Conservation (phyloP, 30 jellyfish, hydroid and myxozoan genomes). For the Aurelia sp. region DNA sequence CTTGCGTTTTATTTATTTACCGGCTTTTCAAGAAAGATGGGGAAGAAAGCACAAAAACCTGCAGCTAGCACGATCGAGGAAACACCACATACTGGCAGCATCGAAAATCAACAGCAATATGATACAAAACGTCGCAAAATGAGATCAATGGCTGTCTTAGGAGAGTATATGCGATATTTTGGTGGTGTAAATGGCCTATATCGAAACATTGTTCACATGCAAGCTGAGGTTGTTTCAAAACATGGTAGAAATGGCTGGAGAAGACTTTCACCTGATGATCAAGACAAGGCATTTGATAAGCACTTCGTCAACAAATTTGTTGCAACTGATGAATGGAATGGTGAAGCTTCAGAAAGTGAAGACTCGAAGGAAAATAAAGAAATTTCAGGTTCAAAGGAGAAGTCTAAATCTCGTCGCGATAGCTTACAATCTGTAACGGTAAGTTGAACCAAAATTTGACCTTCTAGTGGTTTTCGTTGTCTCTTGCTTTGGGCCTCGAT, state of each 20-base stretch:
- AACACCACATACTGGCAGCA: not conserved
- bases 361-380: not conserved
- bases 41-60: slow-evolving; percentile 43
- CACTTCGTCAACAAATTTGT: slow-evolving; percentile 24
- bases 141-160: slow-evolving; percentile 57
- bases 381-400: not conserved
- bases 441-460: not conserved
- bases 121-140: slow-evolving; percentile 17
- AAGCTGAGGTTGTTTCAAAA: slow-evolving; percentile 51
- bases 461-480: too few species aligned
- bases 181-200: slow-evolving; percentile 59
- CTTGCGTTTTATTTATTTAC: not conserved
- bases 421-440: slow-evolving; percentile 23
- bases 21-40: slow-evolving; percentile 15
- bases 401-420: slow-evolving; percentile 11
- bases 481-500: too few species aligned
- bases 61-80: slow-evolving; percentile 17
- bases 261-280: slow-evolving; percentile 44
- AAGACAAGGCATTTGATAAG: slow-evolving; percentile 39
- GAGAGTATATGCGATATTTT: slow-evolving; percentile 64
- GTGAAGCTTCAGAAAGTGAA: not conserved
- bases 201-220: slow-evolving; percentile 48
- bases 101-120: not conserved
- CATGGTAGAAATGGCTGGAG: slow-evolving; percentile 47
- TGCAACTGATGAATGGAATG: slow-evolving; percentile 5